Evolutionary conservation across 2,888 invertebrate species (phyloP).

Genomic region (Gandaritis pyraliata): DNA sequence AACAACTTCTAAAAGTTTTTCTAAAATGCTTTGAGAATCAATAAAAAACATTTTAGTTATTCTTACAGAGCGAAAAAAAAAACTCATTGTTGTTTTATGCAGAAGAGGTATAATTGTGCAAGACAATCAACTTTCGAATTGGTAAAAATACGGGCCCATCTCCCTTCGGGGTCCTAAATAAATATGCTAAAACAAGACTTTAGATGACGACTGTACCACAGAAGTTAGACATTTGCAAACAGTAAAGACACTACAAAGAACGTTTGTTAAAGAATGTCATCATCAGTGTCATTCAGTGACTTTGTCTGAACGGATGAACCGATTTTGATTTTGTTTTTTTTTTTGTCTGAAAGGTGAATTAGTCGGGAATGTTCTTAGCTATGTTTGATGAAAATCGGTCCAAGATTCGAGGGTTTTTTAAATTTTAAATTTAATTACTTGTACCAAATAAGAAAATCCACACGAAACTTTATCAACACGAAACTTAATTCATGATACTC

Average conservation of each 20-base stretch:
- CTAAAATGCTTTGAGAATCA: neutral
- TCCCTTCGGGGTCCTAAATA: conserved; percentile 60
- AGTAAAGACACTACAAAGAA: conserved; percentile 11
- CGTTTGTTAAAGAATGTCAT: neutral
- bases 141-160: conserved; percentile 58
- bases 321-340: too few species aligned
- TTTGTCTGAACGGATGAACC: too few species aligned
- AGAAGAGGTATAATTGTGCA: conserved; percentile 44
- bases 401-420: too few species aligned
- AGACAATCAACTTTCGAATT: conserved; percentile 70
- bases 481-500: too few species aligned
- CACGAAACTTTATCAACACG: too few species aligned
- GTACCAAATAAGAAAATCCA: too few species aligned
- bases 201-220: conserved; percentile 43
- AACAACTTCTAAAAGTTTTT: neutral
- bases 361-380: too few species aligned
- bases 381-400: too few species aligned
- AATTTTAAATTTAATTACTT: too few species aligned
- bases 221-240: conserved; percentile 1
- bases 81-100: conserved; percentile 38
- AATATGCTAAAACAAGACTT: conserved; percentile 73
- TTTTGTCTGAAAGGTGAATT: too few species aligned
- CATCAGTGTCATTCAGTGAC: too few species aligned
- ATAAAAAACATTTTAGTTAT: conserved; percentile 20
- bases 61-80: conserved; percentile 25